A percentile compares a stretch with the other conserved stretches of the same genome.
These are phyloP conservation scores for Tromatobia lineatoria DNA, from an alignment of 2,888 invertebrate genomes.

Conservation along the genomic window DNA sequence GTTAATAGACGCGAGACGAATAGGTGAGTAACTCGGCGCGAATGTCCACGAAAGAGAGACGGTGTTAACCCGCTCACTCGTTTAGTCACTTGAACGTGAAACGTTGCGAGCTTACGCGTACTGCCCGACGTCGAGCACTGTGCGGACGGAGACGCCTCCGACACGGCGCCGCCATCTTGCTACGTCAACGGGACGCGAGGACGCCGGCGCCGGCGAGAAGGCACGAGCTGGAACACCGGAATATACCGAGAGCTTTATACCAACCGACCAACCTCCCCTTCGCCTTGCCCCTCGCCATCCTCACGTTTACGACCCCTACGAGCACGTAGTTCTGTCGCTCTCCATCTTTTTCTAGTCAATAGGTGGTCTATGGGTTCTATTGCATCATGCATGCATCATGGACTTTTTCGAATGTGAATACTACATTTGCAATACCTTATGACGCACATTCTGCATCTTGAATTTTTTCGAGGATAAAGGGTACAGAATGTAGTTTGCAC, in stretches of 20 bases:
- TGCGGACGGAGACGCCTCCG: conserved; percentile 85
- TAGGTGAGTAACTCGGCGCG: not conserved
- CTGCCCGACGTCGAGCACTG: conserved; percentile 84
- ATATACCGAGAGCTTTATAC: conserved; percentile 45
- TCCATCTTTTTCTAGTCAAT: not conserved
- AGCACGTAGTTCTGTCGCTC: not conserved
- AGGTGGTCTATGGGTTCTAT: conserved; percentile 6
- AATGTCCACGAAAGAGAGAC: conserved; percentile 10
- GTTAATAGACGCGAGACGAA: not conserved
- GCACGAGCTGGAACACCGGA: conserved; percentile 54
- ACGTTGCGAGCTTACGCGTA: conserved; percentile 81
- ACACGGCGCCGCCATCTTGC: conserved; percentile 84
- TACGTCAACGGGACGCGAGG: conserved; percentile 78
- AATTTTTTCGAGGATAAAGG: not conserved
- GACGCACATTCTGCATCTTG: not conserved
- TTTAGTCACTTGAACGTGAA: conserved; percentile 49
- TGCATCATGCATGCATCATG: conserved; percentile 6
- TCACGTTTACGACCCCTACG: conserved; percentile 16
- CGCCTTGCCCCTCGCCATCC: not conserved
- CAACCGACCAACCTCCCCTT: not conserved
- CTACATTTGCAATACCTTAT: not conserved
- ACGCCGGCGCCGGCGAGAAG: conserved; percentile 79
- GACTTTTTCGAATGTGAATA: not conserved
- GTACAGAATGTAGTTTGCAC: not conserved
- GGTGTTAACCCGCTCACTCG: not conserved